These are phyloP conservation scores for Wasmannia auropunctata DNA, from an alignment of 1,140 invertebrate species.

Conservation along the genomic window DNA sequence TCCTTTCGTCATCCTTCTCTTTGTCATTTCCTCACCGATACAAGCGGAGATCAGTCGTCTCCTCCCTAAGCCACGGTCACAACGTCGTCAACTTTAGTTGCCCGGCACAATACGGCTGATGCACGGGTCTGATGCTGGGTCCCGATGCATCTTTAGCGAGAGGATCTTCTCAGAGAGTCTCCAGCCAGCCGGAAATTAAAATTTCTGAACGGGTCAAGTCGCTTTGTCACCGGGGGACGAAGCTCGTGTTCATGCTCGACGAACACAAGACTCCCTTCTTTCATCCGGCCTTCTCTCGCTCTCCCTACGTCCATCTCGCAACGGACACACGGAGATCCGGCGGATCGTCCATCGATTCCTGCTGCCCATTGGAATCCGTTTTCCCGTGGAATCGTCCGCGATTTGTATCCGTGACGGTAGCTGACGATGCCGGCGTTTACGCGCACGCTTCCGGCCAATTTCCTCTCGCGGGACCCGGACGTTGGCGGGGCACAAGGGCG, in stretches of 20 bases:
- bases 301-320: not conserved
- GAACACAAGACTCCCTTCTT: conserved; percentile 6
- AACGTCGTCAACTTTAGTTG: not conserved
- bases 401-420: conserved; percentile 46
- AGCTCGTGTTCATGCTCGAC: conserved; percentile 39
- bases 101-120: not conserved
- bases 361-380: conserved; percentile 18
- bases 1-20: not conserved
- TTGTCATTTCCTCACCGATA: conserved; percentile 32
- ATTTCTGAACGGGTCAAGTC: conserved; percentile 50
- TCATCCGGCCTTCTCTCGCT: not conserved
- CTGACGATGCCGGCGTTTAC: conserved; percentile 39
- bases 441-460: conserved; percentile 43
- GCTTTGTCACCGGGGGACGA: conserved; percentile 18
- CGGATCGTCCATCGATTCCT: conserved; percentile 35
- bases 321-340: not conserved
- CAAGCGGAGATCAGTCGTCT: not conserved
- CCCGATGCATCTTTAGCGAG: conserved; percentile 6
- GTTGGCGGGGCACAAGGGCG: not conserved
- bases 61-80: not conserved
- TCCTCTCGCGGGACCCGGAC: conserved; percentile 19
- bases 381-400: conserved; percentile 21
- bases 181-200: conserved; percentile 66
- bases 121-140: not conserved
- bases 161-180: not conserved